Base-by-base conservation (phyloP, 2,888 invertebrate species). In the Colletes collaris region DNA sequence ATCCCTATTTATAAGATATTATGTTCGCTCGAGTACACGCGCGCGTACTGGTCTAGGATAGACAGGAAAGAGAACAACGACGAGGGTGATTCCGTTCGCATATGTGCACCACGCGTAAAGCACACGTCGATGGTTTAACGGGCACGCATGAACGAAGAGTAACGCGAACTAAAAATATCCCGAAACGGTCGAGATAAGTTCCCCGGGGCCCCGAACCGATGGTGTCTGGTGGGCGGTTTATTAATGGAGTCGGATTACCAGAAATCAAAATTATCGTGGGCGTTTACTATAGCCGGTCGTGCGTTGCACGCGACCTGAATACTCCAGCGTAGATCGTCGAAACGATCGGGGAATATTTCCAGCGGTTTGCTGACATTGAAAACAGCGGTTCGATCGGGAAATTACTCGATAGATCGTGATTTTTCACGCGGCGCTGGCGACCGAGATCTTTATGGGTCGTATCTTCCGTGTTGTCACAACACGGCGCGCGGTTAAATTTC, bases 161-260 rank as follows among this genome's bases (percentile, higher is more conserved):
- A 82, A 79, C 78, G 62, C 76, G 55, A 16, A 80, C 89, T 90
- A 90, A 90, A 90, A 90, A 90, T 90, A 90, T 7, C 74, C 78
- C 78, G 73, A 86, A 86, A 83, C 76, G 76, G 82, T 83, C 80
- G 83, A 90, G 89, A 90, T 90, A 90, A 90, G 89, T 81, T 76
- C 69, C 72, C 27, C 16, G 16, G 70, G 75, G 66, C 73, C 65
- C 65, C 60, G 65, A 70, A 52, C 46, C 68, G 70, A 70, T 67
- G 70, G 69, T 62, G 79, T 76, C 86, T 87, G 85, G 87, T 89
- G 87, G 86, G 88, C 87, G 88, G 86, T 89, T 90, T 90, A 90
- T 90, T 90, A 88, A 88, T 87, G 89, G 88, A 86, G 76, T 77
- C 70, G 84, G 82, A 87, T 88, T 85, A 80, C 81, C 81, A 87